These are phyloP conservation scores for Stomorhina lunata DNA, from an alignment of 2,888 invertebrate genomes.

Conservation along the genomic window DNA sequence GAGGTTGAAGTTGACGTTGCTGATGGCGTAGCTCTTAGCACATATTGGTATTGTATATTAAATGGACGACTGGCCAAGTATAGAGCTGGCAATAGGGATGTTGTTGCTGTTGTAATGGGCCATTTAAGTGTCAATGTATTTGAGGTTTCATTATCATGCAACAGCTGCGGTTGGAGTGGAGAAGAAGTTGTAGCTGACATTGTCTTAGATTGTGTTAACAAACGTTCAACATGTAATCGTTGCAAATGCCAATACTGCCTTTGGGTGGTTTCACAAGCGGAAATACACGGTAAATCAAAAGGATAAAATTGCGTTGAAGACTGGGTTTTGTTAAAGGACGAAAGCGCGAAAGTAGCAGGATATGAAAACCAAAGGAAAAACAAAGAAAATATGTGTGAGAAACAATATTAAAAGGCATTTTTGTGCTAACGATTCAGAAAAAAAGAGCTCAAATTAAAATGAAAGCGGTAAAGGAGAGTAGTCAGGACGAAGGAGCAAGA, in stretches of 20 bases:
- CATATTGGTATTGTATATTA: slow-evolving; percentile 74
- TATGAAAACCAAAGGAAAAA: slow-evolving; percentile 5
- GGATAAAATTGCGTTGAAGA: slow-evolving; percentile 73
- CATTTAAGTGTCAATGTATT: slow-evolving; percentile 71
- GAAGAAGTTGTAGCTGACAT: background rate
- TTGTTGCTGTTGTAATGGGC: slow-evolving; percentile 68
- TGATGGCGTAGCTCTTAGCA: slow-evolving; percentile 40
- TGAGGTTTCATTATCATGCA: slow-evolving; percentile 61
- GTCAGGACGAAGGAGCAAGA: background rate
- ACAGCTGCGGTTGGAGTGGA: slow-evolving; percentile 68
- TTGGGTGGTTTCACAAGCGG: slow-evolving; percentile 76
- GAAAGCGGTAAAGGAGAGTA: background rate
- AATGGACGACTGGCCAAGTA: slow-evolving; percentile 74
- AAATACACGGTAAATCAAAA: slow-evolving; percentile 76
- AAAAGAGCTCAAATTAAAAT: background rate
- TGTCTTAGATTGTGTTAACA: slow-evolving; percentile 64
- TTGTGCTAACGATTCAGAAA: background rate
- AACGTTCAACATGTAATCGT: slow-evolving; percentile 69
- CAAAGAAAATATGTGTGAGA: background rate
- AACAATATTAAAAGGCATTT: background rate
- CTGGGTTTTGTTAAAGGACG: slow-evolving; percentile 62
- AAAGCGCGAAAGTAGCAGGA: slow-evolving; percentile 25
- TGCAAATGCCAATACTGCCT: slow-evolving; percentile 73
- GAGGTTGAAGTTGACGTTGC: background rate
- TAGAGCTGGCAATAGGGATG: slow-evolving; percentile 69